Evolutionary conservation across 2,113 vertebrate species (phyloP), one percentile per base, ranked within the genome.

Genomic region (Amphiprion ocellaris): DNA sequence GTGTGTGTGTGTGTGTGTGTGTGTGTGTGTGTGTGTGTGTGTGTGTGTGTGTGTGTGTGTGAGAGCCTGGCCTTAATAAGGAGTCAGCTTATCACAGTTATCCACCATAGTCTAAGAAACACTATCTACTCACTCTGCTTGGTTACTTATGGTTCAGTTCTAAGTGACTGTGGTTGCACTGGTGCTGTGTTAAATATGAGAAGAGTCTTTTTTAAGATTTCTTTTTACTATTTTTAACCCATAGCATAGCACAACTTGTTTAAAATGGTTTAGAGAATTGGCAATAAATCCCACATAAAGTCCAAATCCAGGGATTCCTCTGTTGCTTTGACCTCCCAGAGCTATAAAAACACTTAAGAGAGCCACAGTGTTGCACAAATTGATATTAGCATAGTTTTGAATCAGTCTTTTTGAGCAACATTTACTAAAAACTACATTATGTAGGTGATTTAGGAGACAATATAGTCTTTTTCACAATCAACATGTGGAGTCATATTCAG

Each of bases 71-170:
- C 63, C 66, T 81, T 79, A 26, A 69, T 6, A 56, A 15, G 54
- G 52, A 80, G 55, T 63, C 66, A 72, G 49, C 69, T 86, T 87
- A 79, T 85, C 79, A 77, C 62, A 77, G 65, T 53, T 72, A 74
- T 72, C 59, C 63, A 74, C 70, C 62, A 63, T 75, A 39, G 44
- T 52, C 56, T 62, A 23, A 74, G 52, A 72, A 41, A 41, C 61
- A 30, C 60, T 78, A 53, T 61, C 73, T 60, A 14, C 30, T 63
- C 58, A 9, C 62, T 60, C 33, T 46, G 49, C 56, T 28, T 65
- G 65, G 68, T 77, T 70, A 62, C n/a, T 82, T 26, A 37, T 53
- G 53, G 71, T 70, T 72, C 23, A 28, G 15, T 55, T 54, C 19
- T 53, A 70, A 56, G 21, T 50, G 30, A 63, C 10, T 52, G 28